Conservation (phyloP, 2,888 invertebrate species). For the Caenorhabditis drosophilae region DNA sequence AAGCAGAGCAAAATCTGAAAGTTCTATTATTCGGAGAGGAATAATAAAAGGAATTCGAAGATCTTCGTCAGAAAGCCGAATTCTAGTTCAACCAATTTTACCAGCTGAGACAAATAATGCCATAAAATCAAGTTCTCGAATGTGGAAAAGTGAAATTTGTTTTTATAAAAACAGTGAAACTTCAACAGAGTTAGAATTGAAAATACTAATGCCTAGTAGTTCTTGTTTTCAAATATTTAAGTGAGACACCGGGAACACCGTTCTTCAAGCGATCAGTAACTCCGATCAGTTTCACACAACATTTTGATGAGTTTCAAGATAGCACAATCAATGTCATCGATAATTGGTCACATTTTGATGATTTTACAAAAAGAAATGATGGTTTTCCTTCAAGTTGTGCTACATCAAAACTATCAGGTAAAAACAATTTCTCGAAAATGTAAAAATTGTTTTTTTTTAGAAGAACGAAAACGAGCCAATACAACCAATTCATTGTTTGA, state of each 20-base stretch:
- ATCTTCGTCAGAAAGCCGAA: slow-evolving; percentile 19
- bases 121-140: too few species aligned
- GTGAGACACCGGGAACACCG: too few species aligned
- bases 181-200: slow-evolving; percentile 15
- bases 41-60: slow-evolving; percentile 13
- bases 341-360: not conserved
- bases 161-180: slow-evolving; percentile 18
- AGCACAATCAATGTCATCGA: not conserved
- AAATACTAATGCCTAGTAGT: not conserved
- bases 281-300: too few species aligned
- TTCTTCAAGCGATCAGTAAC: too few species aligned
- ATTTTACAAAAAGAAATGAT: slow-evolving; percentile 16
- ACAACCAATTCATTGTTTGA: slow-evolving; percentile 26
- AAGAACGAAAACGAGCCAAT: slow-evolving; percentile 25
- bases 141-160: slow-evolving; percentile 30
- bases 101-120: too few species aligned
- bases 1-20: slow-evolving; percentile 25
- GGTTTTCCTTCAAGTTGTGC: not conserved
- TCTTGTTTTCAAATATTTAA: too few species aligned
- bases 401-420: slow-evolving; percentile 1
- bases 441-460: not conserved
- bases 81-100: too few species aligned
- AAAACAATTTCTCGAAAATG: too few species aligned
- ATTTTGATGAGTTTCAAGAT: too few species aligned
- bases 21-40: slow-evolving; percentile 18